These are phyloP conservation scores for Galbula dea DNA, from an alignment of 2,113 vertebrate genomes.

Conservation along the genomic window DNA sequence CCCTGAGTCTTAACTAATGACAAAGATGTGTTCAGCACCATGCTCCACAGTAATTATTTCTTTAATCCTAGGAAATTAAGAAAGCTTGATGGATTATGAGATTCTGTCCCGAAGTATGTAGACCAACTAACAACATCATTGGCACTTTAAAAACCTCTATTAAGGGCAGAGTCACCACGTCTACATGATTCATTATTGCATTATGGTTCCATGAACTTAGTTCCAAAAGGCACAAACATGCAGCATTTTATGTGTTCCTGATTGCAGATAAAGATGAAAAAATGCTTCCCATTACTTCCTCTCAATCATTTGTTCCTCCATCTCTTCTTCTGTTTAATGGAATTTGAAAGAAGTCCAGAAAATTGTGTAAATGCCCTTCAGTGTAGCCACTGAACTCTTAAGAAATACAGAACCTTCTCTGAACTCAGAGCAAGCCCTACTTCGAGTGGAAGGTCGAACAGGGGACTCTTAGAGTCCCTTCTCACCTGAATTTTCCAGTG, in stretches of 20 bases:
- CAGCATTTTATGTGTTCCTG: neutral
- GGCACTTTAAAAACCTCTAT: constrained; percentile 24
- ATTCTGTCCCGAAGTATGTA: neutral
- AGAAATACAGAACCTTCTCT: neutral
- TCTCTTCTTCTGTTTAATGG: neutral
- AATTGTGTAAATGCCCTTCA: neutral
- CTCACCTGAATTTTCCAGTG: neutral
- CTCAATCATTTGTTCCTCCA: neutral
- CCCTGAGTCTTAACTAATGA: neutral
- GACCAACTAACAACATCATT: constrained; percentile 10
- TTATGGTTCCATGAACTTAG: neutral
- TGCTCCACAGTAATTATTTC: neutral
- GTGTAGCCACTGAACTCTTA: neutral
- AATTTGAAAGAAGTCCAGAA: neutral
- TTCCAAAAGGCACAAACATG: neutral
- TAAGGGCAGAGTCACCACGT: neutral
- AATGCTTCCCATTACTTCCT: neutral
- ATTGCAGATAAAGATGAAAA: neutral
- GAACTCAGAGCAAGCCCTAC: neutral
- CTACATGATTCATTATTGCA: neutral
- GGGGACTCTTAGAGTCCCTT: neutral
- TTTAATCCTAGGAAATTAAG: constrained; percentile 42
- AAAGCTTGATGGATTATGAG: constrained; percentile 46
- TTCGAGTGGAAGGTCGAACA: neutral
- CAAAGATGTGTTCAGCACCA: neutral